A percentile compares a stretch with the other conserved stretches of the same genome.
phyloP scores from a whole-genome alignment of 2,888 invertebrate species.

The Keiferia lycopersicella region DNA sequence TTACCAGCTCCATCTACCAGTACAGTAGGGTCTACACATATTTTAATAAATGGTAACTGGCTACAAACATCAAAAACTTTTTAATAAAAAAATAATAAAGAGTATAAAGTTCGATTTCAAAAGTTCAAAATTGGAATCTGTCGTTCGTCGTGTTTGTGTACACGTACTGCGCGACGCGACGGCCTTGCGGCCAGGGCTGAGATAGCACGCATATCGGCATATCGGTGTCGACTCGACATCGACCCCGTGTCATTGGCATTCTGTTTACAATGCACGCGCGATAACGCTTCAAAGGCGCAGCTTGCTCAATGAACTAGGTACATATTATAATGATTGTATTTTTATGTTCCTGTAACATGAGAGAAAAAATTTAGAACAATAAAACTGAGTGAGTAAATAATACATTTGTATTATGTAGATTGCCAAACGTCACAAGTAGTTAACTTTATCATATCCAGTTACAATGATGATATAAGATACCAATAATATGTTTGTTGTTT shows the following conservation, averaged over 20 bases:
- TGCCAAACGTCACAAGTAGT: not conserved
- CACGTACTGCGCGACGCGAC: slow-evolving; percentile 45
- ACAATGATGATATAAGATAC: not conserved
- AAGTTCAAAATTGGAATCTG: slow-evolving; percentile 32
- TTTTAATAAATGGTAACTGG: not conserved
- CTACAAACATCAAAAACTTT: not conserved
- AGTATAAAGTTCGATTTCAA: slow-evolving; percentile 29
- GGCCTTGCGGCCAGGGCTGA: slow-evolving; percentile 76
- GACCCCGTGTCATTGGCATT: slow-evolving; percentile 77
- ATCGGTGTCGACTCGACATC: slow-evolving; percentile 41
- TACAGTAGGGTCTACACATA: no score
- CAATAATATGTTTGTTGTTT: no score
- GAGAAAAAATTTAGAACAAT: no score
- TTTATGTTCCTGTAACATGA: not conserved
- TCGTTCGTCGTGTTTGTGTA: slow-evolving; percentile 54
- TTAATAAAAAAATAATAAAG: slow-evolving; percentile 28
- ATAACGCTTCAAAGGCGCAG: slow-evolving; percentile 56
- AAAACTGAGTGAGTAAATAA: not conserved
- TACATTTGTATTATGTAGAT: not conserved
- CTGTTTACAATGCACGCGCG: slow-evolving; percentile 64
- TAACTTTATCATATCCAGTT: not conserved
- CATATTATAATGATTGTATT: slow-evolving; percentile 28
- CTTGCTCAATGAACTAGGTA: slow-evolving; percentile 49
- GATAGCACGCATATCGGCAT: slow-evolving; percentile 67
- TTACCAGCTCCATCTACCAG: no score